A percentile compares a stretch with the other conserved stretches of the same genome.
Evolutionary conservation across 2,888 invertebrate genomes (phyloP).

Genomic region (Drosophila suboccidentalis): DNA sequence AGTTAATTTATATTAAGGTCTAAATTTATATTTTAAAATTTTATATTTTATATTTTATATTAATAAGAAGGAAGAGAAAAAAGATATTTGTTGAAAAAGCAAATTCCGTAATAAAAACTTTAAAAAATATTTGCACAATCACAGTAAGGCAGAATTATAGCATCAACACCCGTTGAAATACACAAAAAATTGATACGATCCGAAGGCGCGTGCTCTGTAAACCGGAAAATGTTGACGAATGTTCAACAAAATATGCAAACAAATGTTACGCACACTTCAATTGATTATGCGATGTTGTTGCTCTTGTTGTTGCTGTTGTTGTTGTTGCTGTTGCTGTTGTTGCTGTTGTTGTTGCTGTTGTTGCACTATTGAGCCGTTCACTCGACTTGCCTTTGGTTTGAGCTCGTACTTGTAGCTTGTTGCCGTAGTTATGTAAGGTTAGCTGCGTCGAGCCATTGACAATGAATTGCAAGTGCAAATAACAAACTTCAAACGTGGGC

Average conservation of each 20-base stretch:
- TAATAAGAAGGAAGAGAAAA: no score
- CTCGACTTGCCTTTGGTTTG: conserved; percentile 29
- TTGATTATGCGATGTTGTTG: conserved; percentile 61
- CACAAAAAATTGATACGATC: conserved; percentile 38
- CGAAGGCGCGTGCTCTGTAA: conserved; percentile 64
- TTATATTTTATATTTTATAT: no score
- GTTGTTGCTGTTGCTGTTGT: conserved; percentile 34
- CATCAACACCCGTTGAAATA: conserved; percentile 1
- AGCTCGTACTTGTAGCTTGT: conserved; percentile 16
- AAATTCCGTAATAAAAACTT: no score
- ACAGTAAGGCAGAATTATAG: neutral
- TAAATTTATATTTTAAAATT: no score
- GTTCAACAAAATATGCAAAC: conserved; percentile 70
- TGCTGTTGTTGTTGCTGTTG: conserved; percentile 20
- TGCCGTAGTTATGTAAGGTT: conserved; percentile 69
- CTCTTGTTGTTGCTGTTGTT: conserved; percentile 2
- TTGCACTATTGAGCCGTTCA: conserved; percentile 48
- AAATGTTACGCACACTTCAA: conserved; percentile 58
- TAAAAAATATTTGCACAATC: no score
- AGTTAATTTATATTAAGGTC: no score
- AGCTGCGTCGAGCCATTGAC: conserved; percentile 70
- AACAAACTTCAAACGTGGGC: conserved; percentile 43
- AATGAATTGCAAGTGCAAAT: conserved; percentile 69
- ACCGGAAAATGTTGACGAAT: conserved; percentile 75
- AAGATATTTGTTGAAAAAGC: no score